These are phyloP conservation scores for Folsomia candida DNA, from an alignment of 2,888 invertebrate species.

Conservation along the genomic window DNA sequence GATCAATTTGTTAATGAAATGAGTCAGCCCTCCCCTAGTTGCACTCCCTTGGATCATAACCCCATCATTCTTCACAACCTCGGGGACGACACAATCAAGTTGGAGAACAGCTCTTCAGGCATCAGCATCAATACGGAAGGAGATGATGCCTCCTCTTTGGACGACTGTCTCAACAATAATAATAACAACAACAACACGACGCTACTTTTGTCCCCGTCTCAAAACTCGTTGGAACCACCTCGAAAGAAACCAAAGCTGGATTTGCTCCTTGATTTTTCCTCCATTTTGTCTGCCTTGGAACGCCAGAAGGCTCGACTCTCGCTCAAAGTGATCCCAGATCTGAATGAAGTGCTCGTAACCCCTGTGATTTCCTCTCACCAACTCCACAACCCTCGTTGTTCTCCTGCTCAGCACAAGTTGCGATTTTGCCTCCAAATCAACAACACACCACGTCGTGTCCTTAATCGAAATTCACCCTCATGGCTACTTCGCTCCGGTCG, in stretches of 20 bases:
- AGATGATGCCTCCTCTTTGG: not conserved
- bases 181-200: conserved; percentile 21
- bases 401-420: not conserved
- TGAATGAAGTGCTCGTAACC: conserved; percentile 40
- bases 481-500: not conserved
- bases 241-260: conserved; percentile 33
- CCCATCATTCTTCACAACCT: too few species aligned
- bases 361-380: conserved; percentile 21
- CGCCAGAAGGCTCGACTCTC: conserved; percentile 35
- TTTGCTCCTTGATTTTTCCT: not conserved
- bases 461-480: not conserved
- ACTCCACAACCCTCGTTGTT: not conserved
- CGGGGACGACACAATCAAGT: too few species aligned
- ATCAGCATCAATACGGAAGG: not conserved
- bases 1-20: too few species aligned
- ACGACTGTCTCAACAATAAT: not conserved
- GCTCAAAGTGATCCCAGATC: conserved; percentile 39
- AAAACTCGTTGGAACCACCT: conserved; percentile 6
- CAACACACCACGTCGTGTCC: not conserved
- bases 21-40: too few species aligned
- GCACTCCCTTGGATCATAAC: too few species aligned
- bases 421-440: not conserved
- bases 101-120: too few species aligned
- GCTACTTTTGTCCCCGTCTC: not conserved
- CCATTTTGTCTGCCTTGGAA: not conserved